Base-by-base conservation (phyloP, 2,888 invertebrate genomes). In the Trissoscelio sp. region DNA sequence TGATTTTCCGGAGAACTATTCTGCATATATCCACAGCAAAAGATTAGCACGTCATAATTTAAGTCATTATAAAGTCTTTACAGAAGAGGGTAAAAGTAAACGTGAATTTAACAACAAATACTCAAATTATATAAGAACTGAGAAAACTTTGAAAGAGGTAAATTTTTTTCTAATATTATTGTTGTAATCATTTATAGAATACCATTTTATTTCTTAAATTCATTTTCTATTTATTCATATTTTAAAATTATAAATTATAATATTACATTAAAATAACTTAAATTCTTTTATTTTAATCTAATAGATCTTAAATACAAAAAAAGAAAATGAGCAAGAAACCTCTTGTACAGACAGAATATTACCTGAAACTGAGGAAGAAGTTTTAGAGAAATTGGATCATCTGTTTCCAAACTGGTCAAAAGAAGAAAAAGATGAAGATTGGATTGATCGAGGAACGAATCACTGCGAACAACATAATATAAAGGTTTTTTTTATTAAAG, bases 1-100 rank as follows among this genome's bases (percentile, higher is more conserved):
- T 88, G 96, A 97, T 88, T 88, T 92, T 0, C 93, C 96, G 0
- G 88, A 92, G 60, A 95, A 96, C 85, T 96, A 96, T 85, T 93
- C 96, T 57, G 95, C 96, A 0, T 98, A 98, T 88, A 94, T 98
- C 39, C 97, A 98, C 91, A 96, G 97, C 79, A 97, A 97, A 93
- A 97, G 97, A 85, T 93, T 98, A 70, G 98, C 98, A 0, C 93
- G 96, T n/a, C 93, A 93, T 85, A n/a, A n/a, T n/a, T 88, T 89
- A 2, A 90, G 92, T 0, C 90, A 91, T 9, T 96, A 93, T 84
- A 91, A 94, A 0, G 2, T 75, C 2, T 37, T 77, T 12, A 14
- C 53, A 0, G 53, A 60, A 39, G 14, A 69, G 16, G 9, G 5
- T 5, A 7, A 75, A 20, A 4, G 0, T 0, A 18, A 28, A 9